phyloP scores from a whole-genome alignment of 1,140 invertebrate species.

The Apis dorsata region DNA sequence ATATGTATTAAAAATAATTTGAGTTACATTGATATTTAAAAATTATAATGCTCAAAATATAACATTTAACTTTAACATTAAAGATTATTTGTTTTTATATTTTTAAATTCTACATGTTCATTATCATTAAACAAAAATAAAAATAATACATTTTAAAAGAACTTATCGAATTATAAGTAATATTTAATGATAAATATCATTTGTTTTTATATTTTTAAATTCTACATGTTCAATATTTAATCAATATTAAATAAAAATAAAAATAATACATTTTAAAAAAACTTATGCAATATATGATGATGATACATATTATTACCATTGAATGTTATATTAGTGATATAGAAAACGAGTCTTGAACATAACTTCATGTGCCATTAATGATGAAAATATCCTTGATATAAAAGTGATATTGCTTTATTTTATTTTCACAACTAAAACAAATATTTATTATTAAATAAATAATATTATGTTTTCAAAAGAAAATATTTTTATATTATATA shows the following conservation, averaged over 20 bases:
- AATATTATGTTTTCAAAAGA: background rate
- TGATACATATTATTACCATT: background rate
- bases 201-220: constrained; percentile 1
- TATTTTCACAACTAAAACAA: constrained; percentile 61
- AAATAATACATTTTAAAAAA: constrained; percentile 21
- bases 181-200: background rate
- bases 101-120: background rate
- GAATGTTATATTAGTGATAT: constrained; percentile 41
- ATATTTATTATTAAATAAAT: constrained; percentile 33
- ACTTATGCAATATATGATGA: constrained; percentile 28
- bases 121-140: constrained; percentile 9
- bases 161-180: background rate
- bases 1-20: constrained; percentile 14
- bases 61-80: background rate
- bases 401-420: constrained; percentile 54
- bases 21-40: background rate
- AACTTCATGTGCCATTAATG: constrained; percentile 26
- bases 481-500: background rate
- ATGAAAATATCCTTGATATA: constrained; percentile 26
- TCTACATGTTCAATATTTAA: background rate
- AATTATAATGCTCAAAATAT: constrained; percentile 1
- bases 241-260: background rate
- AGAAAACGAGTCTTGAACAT: constrained; percentile 21
- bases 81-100: background rate
- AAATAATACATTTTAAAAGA: constrained; percentile 22